Conservation (phyloP, 2,113 vertebrate species). For the Aleadryas rufinucha region DNA sequence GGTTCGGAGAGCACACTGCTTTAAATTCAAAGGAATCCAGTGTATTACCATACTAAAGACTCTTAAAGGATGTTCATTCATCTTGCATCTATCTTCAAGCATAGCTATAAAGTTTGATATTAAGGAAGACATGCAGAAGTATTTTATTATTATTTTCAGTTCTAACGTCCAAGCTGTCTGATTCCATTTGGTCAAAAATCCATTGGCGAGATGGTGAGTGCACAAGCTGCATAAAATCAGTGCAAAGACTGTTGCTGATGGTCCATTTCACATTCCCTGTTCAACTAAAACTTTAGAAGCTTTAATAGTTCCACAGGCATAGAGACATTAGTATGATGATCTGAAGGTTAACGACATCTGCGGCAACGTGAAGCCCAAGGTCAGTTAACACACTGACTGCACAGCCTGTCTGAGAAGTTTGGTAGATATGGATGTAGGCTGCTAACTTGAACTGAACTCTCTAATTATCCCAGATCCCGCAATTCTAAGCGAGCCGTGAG, state of each 20-base stretch:
- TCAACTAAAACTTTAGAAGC: background rate
- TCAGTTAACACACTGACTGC: background rate
- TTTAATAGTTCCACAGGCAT: background rate
- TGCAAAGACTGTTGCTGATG: background rate
- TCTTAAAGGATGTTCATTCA: slow-evolving; percentile 13
- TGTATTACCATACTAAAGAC: background rate
- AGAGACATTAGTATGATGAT: background rate
- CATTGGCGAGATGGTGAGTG: background rate
- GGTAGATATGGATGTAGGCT: background rate
- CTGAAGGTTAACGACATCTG: background rate
- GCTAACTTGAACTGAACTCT: background rate
- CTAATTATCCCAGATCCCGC: background rate
- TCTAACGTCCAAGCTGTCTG: slow-evolving; percentile 5
- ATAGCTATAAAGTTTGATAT: slow-evolving; percentile 1
- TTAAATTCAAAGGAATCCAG: slow-evolving; percentile 3
- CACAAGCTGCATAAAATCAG: background rate
- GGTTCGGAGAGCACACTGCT: background rate
- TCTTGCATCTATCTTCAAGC: slow-evolving; percentile 1
- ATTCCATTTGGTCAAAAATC: slow-evolving; percentile 12
- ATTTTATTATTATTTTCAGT: slow-evolving; percentile 49
- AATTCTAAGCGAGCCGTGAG: background rate
- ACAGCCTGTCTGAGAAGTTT: background rate
- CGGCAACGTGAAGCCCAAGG: background rate
- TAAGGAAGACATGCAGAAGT: slow-evolving; percentile 14
- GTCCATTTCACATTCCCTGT: background rate